Evolutionary conservation across 2,888 invertebrate species (phyloP).

Genomic region (Microplitis deprimator): DNA sequence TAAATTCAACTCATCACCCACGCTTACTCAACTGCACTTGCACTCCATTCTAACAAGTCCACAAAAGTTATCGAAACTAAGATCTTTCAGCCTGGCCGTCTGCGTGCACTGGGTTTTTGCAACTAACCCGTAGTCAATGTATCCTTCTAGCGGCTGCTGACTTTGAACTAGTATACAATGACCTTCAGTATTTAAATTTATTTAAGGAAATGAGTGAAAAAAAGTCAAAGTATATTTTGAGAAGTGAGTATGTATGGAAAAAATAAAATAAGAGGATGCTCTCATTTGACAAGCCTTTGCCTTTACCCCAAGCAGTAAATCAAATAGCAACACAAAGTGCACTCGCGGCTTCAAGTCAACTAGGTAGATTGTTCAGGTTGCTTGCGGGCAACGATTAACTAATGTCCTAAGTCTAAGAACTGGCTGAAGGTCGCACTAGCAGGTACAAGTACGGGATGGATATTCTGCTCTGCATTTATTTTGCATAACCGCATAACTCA

Average conservation of each 20-base stretch:
- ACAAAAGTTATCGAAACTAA: constrained; percentile 21
- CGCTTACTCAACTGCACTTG: constrained; percentile 15
- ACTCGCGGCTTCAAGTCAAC: constrained; percentile 23
- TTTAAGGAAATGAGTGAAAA: constrained; percentile 43
- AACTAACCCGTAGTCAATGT: constrained; percentile 62
- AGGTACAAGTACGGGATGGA: constrained; percentile 53
- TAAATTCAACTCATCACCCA: constrained; percentile 14
- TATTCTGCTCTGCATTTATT: constrained; percentile 57
- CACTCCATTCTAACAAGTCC: constrained; percentile 24
- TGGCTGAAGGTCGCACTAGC: constrained; percentile 23
- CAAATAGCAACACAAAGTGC: constrained; percentile 56
- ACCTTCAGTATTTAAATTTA: constrained; percentile 68
- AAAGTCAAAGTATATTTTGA: constrained; percentile 19
- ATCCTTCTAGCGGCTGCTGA: constrained; percentile 31
- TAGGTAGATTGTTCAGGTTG: constrained; percentile 47
- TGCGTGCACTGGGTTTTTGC: constrained; percentile 57
- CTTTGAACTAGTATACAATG: constrained; percentile 35
- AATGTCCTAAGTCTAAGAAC: constrained; percentile 37
- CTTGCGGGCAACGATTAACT: constrained; percentile 47
- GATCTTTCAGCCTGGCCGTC: constrained; percentile 13
- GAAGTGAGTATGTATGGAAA: constrained; percentile 28
- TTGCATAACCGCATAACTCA: constrained; percentile 64
- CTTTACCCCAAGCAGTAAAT: constrained; percentile 60
- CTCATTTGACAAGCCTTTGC: constrained; percentile 46
- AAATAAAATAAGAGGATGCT: constrained; percentile 5